Percentiles rank a stretch among this genome's conserved stretches.
Evolutionary conservation across 2,888 invertebrate genomes (phyloP).

Genomic region (Patella ulyssiponensis): DNA sequence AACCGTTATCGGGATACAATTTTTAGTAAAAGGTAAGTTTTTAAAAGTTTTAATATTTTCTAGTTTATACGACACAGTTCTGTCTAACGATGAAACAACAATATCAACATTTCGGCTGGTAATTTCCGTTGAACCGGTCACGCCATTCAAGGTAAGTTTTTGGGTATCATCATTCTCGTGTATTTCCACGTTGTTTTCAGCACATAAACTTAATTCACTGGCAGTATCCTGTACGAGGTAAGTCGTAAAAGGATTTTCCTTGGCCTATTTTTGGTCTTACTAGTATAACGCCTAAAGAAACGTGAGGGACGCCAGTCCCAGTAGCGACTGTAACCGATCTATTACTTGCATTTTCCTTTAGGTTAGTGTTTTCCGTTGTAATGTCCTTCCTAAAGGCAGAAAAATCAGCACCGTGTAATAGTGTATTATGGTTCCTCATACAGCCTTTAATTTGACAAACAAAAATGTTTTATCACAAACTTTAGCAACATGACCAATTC

Average conservation of each 20-base stretch:
- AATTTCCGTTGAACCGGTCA: not conserved
- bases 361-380: not conserved
- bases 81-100: not conserved
- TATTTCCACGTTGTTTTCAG: not conserved
- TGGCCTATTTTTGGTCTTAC: not conserved
- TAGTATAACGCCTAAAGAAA: not conserved
- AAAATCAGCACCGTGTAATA: not conserved
- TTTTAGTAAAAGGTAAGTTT: not conserved
- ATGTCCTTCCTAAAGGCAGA: not conserved
- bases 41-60: not conserved
- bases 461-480: too few species aligned
- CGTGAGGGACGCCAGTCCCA: not conserved
- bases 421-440: not conserved
- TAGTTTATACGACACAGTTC: too few species aligned
- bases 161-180: not conserved
- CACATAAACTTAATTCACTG: not conserved
- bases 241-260: not conserved
- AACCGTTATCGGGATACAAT: not conserved
- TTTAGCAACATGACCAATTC: not conserved
- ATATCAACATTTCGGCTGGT: not conserved
- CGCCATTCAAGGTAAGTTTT: not conserved
- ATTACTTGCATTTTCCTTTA: not conserved
- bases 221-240: too few species aligned
- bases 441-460: not conserved
- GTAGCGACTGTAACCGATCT: not conserved